Conservation (phyloP, 2,797 vertebrate genomes). For the Lagodon rhomboides region DNA sequence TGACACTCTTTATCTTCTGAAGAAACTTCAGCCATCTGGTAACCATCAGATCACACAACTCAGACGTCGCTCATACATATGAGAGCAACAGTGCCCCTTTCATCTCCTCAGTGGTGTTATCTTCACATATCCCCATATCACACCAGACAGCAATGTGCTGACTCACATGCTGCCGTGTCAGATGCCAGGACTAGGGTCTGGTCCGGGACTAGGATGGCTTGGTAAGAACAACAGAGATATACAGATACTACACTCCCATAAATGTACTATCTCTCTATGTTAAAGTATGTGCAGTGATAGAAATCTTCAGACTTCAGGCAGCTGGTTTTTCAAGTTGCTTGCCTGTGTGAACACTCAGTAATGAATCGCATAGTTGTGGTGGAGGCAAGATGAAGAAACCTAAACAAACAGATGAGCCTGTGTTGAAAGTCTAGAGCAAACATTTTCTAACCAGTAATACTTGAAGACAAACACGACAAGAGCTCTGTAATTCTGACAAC, state of each 20-base stretch:
- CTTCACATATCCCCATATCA: slow-evolving; percentile 58
- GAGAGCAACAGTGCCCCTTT: slow-evolving; percentile 50
- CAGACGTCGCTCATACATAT: slow-evolving; percentile 41
- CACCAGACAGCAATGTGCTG: slow-evolving; percentile 67
- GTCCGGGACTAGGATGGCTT: slow-evolving; percentile 29
- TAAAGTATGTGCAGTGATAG: slow-evolving; percentile 4
- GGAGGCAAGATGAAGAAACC: slow-evolving; percentile 7
- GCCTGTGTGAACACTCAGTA: slow-evolving; percentile 13
- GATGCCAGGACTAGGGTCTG: slow-evolving; percentile 50
- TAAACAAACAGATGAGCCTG: slow-evolving; percentile 7
- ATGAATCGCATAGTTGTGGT: slow-evolving; percentile 16
- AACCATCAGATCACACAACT: slow-evolving; percentile 50
- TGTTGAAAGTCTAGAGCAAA: slow-evolving; percentile 2
- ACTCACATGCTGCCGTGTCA: slow-evolving; percentile 61
- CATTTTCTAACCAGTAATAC: background rate
- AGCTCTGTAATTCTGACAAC: background rate
- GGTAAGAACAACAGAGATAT: slow-evolving; percentile 42
- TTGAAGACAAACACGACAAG: background rate
- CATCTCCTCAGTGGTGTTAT: slow-evolving; percentile 62
- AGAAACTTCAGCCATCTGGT: slow-evolving; percentile 38
- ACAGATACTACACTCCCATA: slow-evolving; percentile 15
- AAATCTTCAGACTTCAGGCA: slow-evolving; percentile 27
- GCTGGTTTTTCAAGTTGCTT: slow-evolving; percentile 35
- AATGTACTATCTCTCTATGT: slow-evolving; percentile 8
- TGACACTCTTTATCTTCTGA: slow-evolving; percentile 26